Evolutionary conservation across 2,113 vertebrate species (phyloP), one percentile per base, ranked within the genome.

Genomic region (Caloenas nicobarica): DNA sequence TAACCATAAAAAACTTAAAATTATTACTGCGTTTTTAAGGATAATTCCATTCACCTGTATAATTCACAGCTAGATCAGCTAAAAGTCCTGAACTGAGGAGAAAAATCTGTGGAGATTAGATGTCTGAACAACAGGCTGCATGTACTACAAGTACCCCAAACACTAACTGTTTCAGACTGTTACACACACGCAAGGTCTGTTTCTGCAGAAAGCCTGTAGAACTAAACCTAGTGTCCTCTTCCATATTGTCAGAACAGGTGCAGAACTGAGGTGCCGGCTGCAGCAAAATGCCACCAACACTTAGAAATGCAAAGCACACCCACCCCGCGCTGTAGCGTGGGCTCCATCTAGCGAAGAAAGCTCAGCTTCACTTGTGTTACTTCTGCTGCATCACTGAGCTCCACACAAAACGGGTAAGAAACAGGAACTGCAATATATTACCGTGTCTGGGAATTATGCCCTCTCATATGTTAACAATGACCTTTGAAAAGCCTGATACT

Each of bases 321-420:
- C 25, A 16, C 5, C 15, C 48, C 0, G 1, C 33, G 17, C 46
- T 56, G 94, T 38, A 73, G 6, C 7, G 2, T 31, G 50, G 86
- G 81, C 96, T 80, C 97, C 96, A 96, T 22, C 97, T 97, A 96
- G 95, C 3, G 96, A 91, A 36, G 13, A 95, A 92, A 36, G 13
- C 46, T 76, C 80, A 42, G 44, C 40, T 51, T 53, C 66, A 22
- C 6, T 62, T 40, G 0, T 21, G 38, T 4, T 0, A 0, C 60
- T 58, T 11, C 1, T 9, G 24, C 26, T 12, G 23, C 16, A 64
- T 25, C 23, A 4, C 28, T 28, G 9, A 76, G 4, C 54, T 54
- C 44, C 65, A 70, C 28, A 25, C 5, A 21, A 61, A 31, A 79
- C 0, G 7, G 42, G 29, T 3, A 31, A 57, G n/a, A 74, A 79